Evolutionary conservation across 2,797 vertebrate genomes (phyloP).

Genomic region (Rhinophrynus dorsalis): DNA sequence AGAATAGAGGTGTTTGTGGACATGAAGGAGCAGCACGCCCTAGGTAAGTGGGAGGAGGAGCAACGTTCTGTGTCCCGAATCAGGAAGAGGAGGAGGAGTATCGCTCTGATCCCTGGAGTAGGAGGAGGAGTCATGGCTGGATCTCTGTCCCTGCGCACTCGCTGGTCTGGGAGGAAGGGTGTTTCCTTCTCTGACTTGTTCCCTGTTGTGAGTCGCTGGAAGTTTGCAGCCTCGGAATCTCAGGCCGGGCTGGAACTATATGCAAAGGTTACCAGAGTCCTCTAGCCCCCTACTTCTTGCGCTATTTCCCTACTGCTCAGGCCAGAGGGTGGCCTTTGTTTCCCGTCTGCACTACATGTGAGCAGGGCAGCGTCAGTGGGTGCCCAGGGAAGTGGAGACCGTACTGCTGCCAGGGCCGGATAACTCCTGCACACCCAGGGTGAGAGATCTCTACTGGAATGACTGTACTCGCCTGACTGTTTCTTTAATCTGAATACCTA

Average conservation of each 20-base stretch:
- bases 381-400: neutral
- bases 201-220: neutral
- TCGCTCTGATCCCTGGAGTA: too few relatives aligned
- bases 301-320: too few relatives aligned
- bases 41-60: too few relatives aligned
- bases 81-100: too few relatives aligned
- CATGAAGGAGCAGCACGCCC: too few relatives aligned
- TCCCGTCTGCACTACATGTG: neutral
- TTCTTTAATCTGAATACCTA: too few relatives aligned
- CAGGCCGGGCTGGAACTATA: neutral
- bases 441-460: slow-evolving; percentile 14
- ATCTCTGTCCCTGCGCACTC: slow-evolving; percentile 2
- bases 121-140: slow-evolving; percentile 10
- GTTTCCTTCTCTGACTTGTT: slow-evolving; percentile 33
- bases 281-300: too few relatives aligned
- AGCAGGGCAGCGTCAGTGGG: neutral
- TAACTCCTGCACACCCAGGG: neutral
- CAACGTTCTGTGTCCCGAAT: too few relatives aligned
- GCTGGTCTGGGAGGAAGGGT: slow-evolving; percentile 43
- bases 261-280: too few relatives aligned
- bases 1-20: too few relatives aligned
- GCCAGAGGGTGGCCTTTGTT: too few relatives aligned
- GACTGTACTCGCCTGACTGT: too few relatives aligned
- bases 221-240: slow-evolving; percentile 25
- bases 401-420: neutral